Base-by-base conservation (phyloP, 2,113 vertebrate genomes). In the Callithrix jacchus region DNA sequence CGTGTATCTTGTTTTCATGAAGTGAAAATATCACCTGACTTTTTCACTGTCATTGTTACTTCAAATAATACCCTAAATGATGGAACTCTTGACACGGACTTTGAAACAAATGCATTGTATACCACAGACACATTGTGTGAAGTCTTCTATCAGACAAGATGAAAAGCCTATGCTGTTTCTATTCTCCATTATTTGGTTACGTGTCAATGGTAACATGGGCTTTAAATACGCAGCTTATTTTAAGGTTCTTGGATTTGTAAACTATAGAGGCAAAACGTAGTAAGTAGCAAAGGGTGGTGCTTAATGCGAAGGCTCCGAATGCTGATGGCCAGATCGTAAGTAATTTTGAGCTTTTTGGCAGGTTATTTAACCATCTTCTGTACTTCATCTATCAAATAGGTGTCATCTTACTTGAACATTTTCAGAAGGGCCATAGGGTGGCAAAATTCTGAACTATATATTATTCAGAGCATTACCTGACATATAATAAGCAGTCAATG, bases 391-490 rank as follows among this genome's bases (percentile, higher is more conserved):
- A 8, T 84, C 54, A 76, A 96, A 80, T 25, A 81, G 27, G 64
- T 54, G 32, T 14, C 52, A 18, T 89, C 61, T 74, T 25, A 81
- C 35, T 76, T 71, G 64, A 87, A 81, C 42, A 70, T 64, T 87
- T 1, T 37, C n/a, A 76, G 47, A 84, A 77, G 68, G 21, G 8
- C 74, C 42, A 87, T 56, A 85, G 61, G 42, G 35, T 25, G 18
- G 61, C 84, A 21, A 94, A 81, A 84, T 21, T 27, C 47, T 83
- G n/a, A 10, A 27, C 37, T 74, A 30, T 16, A 17, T 61, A 32
- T 71, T 61, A 96, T 94, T 96, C 84, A 74, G 49, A 95, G 80
- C 25, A 61, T n/a, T 56, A 61, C 0, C 2, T 90, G 76, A 83
- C 30, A 84, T 86, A 71, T 80, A 54, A 87, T 77, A 84, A 91